Evolutionary conservation across 2,888 invertebrate species (phyloP).

Genomic region (Mythimna albipuncta): DNA sequence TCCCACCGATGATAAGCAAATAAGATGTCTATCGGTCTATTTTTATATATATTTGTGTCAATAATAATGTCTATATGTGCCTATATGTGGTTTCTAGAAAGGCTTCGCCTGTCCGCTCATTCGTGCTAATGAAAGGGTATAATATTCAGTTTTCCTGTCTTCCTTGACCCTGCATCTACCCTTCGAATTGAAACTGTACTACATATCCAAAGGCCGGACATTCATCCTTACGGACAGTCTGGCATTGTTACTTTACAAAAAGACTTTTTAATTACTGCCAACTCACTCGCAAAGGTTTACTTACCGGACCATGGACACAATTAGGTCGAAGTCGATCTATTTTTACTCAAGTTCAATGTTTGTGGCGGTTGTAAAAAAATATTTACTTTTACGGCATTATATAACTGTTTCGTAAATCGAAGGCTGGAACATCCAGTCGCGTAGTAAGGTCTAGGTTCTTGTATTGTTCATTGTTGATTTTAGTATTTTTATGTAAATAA

Average conservation of each 20-base stretch:
- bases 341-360: conserved; percentile 80
- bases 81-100: no score
- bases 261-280: conserved; percentile 35
- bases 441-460: conserved; percentile 49
- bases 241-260: conserved; percentile 24
- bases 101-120: no score
- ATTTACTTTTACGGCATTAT: conserved; percentile 48
- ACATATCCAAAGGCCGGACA: not conserved
- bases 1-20: no score
- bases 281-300: conserved; percentile 70
- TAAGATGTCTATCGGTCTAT: no score
- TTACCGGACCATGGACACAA: conserved; percentile 82
- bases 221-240: not conserved
- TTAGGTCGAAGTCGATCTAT: conserved; percentile 79
- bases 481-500: not conserved
- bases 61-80: no score
- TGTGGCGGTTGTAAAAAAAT: conserved; percentile 45
- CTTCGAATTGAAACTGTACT: not conserved
- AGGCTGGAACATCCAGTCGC: conserved; percentile 58
- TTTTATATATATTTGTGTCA: no score
- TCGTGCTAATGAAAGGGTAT: no score
- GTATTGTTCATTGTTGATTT: conserved; percentile 16
- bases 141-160: no score
- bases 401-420: conserved; percentile 56
- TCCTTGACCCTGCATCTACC: no score